Evolutionary conservation across 2,888 invertebrate species (phyloP).

Genomic region (Buathra laborator): DNA sequence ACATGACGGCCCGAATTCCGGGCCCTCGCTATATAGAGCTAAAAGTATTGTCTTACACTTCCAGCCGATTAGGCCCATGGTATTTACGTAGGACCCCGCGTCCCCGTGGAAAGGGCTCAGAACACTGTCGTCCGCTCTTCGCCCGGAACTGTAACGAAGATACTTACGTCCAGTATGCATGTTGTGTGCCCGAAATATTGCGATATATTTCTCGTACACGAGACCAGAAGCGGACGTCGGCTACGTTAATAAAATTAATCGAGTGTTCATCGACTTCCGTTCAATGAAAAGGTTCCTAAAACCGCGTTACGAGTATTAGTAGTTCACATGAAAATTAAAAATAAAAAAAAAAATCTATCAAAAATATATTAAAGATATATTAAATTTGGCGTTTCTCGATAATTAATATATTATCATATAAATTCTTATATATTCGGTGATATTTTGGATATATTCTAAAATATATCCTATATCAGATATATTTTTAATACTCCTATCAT

Average conservation of each 20-base stretch:
- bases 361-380: too few relatives aligned
- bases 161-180: slow-evolving; percentile 47
- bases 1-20: slow-evolving; percentile 54
- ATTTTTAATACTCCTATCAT: too few relatives aligned
- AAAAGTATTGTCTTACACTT: slow-evolving; percentile 83
- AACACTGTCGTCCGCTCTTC: neutral
- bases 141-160: slow-evolving; percentile 64
- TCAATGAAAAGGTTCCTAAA: slow-evolving; percentile 1
- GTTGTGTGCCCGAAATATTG: slow-evolving; percentile 17
- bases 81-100: slow-evolving; percentile 77
- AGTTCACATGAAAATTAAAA: too few relatives aligned
- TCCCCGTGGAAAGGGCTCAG: slow-evolving; percentile 52
- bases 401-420: too few relatives aligned
- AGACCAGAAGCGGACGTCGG: slow-evolving; percentile 57
- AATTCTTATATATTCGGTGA: too few relatives aligned
- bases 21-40: slow-evolving; percentile 39
- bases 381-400: too few relatives aligned
- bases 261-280: slow-evolving; percentile 59
- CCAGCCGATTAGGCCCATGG: slow-evolving; percentile 82
- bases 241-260: slow-evolving; percentile 57
- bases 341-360: too few relatives aligned
- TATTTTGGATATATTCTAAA: too few relatives aligned
- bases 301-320: too few relatives aligned
- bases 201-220: slow-evolving; percentile 24
- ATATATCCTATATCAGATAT: too few relatives aligned